A percentile compares a stretch with the other conserved stretches of the same genome.
Conservation (phyloP, 2,888 invertebrate genomes). For the Sminthurides aquaticus region DNA sequence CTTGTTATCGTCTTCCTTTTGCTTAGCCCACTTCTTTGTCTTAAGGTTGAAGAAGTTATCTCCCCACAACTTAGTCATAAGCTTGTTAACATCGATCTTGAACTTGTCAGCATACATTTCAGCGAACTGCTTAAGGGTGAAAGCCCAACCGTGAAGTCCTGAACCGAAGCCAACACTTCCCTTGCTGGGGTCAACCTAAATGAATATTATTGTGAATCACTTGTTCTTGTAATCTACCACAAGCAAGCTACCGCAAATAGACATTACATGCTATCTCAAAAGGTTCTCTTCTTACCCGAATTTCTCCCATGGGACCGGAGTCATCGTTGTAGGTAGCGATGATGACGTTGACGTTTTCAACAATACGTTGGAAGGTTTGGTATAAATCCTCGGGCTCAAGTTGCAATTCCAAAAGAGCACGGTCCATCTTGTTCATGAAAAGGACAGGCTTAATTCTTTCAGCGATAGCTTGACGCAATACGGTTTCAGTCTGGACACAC, state of each 20-base stretch:
- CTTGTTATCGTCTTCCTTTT: constrained; percentile 82
- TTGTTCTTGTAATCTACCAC: background rate
- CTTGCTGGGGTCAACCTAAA: constrained; percentile 83
- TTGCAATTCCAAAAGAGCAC: constrained; percentile 94
- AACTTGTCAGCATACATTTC: constrained; percentile 99
- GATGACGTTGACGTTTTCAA: constrained; percentile 99
- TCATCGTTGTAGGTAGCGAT: constrained; percentile 98
- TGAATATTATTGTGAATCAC: constrained; percentile 8
- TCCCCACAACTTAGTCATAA: constrained; percentile 97
- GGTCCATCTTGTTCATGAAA: constrained; percentile 99
- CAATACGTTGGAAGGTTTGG: constrained; percentile 98
- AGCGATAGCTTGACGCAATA: constrained; percentile 97
- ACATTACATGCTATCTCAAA: background rate
- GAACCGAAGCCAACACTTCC: constrained; percentile 99
- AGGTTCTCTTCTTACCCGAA: constrained; percentile 66
- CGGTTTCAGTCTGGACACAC: constrained; percentile 99
- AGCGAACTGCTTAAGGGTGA: constrained; percentile 98
- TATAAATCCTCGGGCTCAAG: constrained; percentile 92
- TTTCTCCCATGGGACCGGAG: constrained; percentile 97
- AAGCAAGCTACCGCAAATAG: background rate
- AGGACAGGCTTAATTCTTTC: constrained; percentile 99
- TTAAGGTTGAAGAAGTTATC: constrained; percentile 97
- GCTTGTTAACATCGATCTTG: constrained; percentile 90
- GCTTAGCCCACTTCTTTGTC: constrained; percentile 97
- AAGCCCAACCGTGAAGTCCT: constrained; percentile 99